Percentiles rank a stretch among this genome's conserved stretches.
phyloP scores from a whole-genome alignment of 2,888 invertebrate genomes.

The Acrobeloides nanus region DNA sequence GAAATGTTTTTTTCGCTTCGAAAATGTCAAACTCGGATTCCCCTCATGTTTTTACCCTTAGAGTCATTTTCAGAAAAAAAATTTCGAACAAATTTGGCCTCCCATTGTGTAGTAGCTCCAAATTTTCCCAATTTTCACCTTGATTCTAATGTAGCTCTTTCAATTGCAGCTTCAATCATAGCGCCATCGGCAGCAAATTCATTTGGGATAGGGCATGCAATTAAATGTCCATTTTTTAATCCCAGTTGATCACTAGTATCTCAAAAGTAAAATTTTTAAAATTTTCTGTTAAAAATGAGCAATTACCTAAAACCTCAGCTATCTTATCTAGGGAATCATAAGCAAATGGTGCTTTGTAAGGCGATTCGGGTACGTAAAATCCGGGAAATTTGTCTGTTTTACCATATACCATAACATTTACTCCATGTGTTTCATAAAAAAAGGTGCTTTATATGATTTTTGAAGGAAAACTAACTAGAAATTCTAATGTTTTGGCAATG shows the following conservation, averaged over 20 bases:
- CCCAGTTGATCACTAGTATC: conserved; percentile 44
- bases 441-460: background rate
- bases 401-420: conserved; percentile 75
- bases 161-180: conserved; percentile 67
- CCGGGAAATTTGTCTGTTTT: conserved; percentile 73
- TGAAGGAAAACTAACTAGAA: conserved; percentile 64
- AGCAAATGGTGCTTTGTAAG: conserved; percentile 67
- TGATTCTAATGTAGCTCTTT: conserved; percentile 59
- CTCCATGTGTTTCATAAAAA: conserved; percentile 81
- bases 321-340: conserved; percentile 65
- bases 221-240: conserved; percentile 62
- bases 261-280: conserved; percentile 26
- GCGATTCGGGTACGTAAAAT: conserved; percentile 78
- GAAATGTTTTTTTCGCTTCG: too few relatives aligned
- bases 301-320: conserved; percentile 64
- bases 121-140: too few relatives aligned
- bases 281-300: conserved; percentile 52
- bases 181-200: conserved; percentile 57
- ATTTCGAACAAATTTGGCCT: too few relatives aligned
- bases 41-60: too few relatives aligned
- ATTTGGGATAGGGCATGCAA: conserved; percentile 82
- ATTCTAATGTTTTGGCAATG: conserved; percentile 84
- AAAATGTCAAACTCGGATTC: too few relatives aligned
- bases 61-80: too few relatives aligned
- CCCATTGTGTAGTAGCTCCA: too few relatives aligned